Evolutionary conservation across 2,113 vertebrate genomes (phyloP).

Genomic region (Anarrhichthys ocellatus): DNA sequence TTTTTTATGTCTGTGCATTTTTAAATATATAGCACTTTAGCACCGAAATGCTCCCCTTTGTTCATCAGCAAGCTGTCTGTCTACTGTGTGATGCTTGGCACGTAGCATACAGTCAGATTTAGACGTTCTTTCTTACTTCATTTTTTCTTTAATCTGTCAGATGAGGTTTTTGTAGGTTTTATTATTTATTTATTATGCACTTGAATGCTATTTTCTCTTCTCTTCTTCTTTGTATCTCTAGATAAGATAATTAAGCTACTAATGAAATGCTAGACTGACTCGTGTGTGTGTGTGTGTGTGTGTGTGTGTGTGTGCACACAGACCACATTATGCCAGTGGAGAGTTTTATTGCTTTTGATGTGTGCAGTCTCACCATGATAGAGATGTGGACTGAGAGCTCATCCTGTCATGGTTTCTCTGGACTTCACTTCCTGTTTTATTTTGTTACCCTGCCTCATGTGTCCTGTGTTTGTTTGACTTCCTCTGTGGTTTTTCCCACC

Average conservation of each 20-base stretch:
- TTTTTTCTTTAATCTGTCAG: too few species aligned
- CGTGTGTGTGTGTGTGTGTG: background rate
- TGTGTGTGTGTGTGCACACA: too few species aligned
- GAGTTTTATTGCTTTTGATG: constrained; percentile 23
- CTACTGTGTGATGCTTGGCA: background rate
- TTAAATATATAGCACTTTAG: background rate
- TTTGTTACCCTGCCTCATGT: background rate
- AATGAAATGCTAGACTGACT: background rate
- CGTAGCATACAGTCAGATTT: background rate
- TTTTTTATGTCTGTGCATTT: background rate
- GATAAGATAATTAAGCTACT: background rate
- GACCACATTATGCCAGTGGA: constrained; percentile 9
- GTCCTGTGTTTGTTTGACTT: background rate
- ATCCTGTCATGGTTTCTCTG: background rate
- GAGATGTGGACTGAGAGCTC: background rate
- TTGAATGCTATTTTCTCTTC: background rate
- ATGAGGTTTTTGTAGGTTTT: background rate
- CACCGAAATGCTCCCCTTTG: background rate
- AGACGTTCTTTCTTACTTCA: background rate
- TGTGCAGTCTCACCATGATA: background rate
- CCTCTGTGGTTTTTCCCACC: background rate
- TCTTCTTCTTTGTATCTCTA: background rate
- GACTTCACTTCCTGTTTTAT: background rate
- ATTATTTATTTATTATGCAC: background rate
- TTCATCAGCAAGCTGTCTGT: background rate